phyloP scores from a whole-genome alignment of 2,113 vertebrate genomes.

The Corythornis cristatus region DNA sequence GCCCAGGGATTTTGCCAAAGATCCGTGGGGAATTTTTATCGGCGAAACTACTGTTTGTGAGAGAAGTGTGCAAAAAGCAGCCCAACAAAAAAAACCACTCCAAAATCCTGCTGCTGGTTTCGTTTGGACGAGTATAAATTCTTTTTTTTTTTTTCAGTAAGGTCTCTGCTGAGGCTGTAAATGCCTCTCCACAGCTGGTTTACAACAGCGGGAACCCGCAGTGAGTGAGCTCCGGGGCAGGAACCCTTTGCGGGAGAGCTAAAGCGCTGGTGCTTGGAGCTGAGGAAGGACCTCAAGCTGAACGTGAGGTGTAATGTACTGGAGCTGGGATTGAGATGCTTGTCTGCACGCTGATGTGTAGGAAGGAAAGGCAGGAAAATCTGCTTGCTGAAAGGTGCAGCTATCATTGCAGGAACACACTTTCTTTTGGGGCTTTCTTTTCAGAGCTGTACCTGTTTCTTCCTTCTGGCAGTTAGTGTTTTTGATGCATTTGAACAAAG shows the following conservation, averaged over 20 bases:
- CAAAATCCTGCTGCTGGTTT: accelerated
- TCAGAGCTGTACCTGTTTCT: not conserved
- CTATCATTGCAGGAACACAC: accelerated
- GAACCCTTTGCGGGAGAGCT: accelerated
- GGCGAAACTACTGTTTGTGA: not conserved
- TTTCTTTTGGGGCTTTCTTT: not conserved
- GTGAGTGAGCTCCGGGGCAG: not conserved
- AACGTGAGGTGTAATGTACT: accelerated
- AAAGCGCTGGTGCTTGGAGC: not conserved
- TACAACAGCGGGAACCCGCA: not conserved
- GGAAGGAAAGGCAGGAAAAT: not conserved
- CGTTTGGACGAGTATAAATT: accelerated
- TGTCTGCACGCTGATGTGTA: accelerated
- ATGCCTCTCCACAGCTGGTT: accelerated
- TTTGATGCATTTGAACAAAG: not conserved
- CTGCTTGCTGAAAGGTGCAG: not conserved
- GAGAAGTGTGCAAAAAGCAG: not conserved
- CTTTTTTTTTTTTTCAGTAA: accelerated
- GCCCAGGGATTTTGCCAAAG: not conserved
- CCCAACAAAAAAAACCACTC: accelerated
- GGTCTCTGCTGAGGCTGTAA: not conserved
- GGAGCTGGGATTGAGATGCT: accelerated
- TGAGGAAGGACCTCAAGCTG: accelerated
- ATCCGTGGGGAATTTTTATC: not conserved
- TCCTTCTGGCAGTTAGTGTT: not conserved